phyloP scores from a whole-genome alignment of 2,797 vertebrate genomes.

The Bradypus variegatus region DNA sequence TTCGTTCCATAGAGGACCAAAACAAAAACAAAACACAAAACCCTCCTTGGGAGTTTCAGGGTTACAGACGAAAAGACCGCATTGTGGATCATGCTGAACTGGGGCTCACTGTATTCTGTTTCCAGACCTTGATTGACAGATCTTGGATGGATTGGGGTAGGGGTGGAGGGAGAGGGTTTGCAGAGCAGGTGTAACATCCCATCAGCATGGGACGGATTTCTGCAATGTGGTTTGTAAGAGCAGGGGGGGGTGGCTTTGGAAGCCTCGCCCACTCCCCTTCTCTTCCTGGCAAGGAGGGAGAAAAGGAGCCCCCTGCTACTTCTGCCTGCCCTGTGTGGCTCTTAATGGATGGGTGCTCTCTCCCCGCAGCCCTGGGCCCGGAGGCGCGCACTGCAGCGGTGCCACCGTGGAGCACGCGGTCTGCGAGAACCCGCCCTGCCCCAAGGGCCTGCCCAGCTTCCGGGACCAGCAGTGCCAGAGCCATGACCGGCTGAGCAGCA shows the following conservation, averaged over 20 bases:
- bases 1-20: not conserved
- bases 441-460: constrained; percentile 88
- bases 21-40: not conserved
- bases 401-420: constrained; percentile 90
- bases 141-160: not conserved
- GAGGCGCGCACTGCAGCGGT: constrained; percentile 85
- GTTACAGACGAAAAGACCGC: not conserved
- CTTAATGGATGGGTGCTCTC: not conserved
- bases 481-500: constrained; percentile 80
- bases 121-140: constrained; percentile 26
- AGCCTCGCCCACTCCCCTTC: not conserved
- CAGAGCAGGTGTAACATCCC: not conserved
- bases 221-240: not conserved
- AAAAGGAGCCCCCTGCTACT: accelerated
- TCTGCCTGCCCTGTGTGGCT: not conserved
- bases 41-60: not conserved
- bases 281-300: not conserved
- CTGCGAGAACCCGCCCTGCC: constrained; percentile 88
- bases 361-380: constrained; percentile 83
- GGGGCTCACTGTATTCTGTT: not conserved
- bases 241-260: not conserved
- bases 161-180: not conserved
- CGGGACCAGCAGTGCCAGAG: constrained; percentile 95
- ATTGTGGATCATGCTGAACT: not conserved
- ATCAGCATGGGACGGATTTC: not conserved